phyloP scores from a whole-genome alignment of 2,113 vertebrate genomes.

The Ursus arctos region DNA sequence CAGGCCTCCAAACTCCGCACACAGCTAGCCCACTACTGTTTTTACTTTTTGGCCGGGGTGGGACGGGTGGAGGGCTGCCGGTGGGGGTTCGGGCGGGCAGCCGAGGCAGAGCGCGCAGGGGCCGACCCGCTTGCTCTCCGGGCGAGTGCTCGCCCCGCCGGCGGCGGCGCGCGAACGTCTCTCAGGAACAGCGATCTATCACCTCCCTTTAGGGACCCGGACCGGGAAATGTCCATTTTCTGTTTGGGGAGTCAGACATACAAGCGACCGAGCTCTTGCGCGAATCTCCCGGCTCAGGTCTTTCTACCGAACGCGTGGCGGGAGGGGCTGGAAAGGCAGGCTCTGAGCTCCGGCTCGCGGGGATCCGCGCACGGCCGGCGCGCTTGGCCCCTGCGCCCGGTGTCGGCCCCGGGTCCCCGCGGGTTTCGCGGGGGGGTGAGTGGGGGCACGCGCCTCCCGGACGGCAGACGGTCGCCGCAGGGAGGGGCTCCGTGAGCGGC shows the following conservation, averaged over 20 bases:
- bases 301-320: no score
- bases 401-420: fast-evolving
- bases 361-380: fast-evolving
- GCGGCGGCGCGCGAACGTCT: not conserved
- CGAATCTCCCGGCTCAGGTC: not conserved
- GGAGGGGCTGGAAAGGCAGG: not conserved
- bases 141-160: fast-evolving
- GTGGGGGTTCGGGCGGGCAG: fast-evolving
- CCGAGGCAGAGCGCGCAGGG: not conserved
- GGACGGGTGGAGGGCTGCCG: fast-evolving
- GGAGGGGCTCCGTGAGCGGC: not conserved
- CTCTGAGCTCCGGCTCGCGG: fast-evolving
- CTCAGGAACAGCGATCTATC: not conserved
- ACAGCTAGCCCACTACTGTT: not conserved
- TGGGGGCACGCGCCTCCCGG: not conserved
- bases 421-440: fast-evolving
- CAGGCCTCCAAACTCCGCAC: not conserved
- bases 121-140: fast-evolving
- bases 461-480: not conserved
- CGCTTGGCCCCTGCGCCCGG: fast-evolving
- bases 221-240: not conserved
- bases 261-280: not conserved
- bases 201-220: not conserved
- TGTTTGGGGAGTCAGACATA: not conserved
- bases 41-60: not conserved